Base-by-base conservation (phyloP, 2,797 vertebrate genomes). In the Pangasius sanitwongsei region DNA sequence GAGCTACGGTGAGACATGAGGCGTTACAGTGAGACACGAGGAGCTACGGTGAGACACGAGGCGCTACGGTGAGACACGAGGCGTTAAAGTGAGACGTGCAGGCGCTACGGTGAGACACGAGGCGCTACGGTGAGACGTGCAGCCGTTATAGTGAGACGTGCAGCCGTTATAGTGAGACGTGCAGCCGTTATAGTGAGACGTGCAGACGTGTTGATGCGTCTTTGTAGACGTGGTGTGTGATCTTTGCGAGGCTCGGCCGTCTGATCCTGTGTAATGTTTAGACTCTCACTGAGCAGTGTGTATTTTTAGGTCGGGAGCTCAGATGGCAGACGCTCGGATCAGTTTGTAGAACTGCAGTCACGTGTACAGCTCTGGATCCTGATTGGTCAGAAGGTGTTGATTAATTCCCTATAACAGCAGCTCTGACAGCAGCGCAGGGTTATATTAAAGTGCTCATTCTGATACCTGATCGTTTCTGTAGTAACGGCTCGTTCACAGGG, bases 211-310 rank as follows among this genome's bases (percentile, higher is more conserved):
- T 86, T 86, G 25, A 25, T 63, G 23, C 15, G 15, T 61, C 70
- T 16, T 59, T 77, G 92, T 87, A 92, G 92, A 92, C 93, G 89
- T 31, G 89, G 83, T 92, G 87, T 94, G 92, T 93, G 93, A 93
- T 92, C 82, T 93, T 93, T 91, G 87, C 89, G 90, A 93, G 89
- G 87, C 90, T 89, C 88, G 91, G 87, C 83, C 37, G 86, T 82
- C 93, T 96, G 94, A 96, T 96, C 95, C 92, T 95, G 94, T 96
- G 96, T 95, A 94, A 93, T 90, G 93, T 94, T 95, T 94, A 95
- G 90, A 92, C 94, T 92, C 91, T 4, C 28, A 81, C 65, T 83
- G 93, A 95, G 91, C 88, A 91, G 92, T 65, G 92, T 67, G 84
- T 95, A 96, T 95, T 95, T 94, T 95, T 94, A 94, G 95, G 37